These are phyloP conservation scores for Lasioglossum baleicum DNA, from an alignment of 1,140 invertebrate genomes.

Conservation along the genomic window DNA sequence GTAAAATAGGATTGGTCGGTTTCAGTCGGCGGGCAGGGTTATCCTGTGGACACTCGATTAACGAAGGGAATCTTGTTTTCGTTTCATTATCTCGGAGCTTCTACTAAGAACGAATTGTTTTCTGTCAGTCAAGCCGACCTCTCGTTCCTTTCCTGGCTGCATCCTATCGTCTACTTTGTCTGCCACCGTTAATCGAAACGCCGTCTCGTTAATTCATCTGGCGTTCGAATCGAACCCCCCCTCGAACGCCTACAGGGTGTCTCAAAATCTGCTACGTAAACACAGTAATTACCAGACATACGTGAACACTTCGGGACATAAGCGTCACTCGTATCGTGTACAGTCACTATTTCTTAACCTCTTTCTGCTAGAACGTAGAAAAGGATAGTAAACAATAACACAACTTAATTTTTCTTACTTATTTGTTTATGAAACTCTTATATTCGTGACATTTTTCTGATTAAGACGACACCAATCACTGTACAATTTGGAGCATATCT, in stretches of 20 bases:
- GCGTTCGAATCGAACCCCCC: not conserved
- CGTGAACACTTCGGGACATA: too few relatives aligned
- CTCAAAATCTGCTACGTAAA: too few relatives aligned
- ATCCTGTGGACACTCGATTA: conserved; percentile 49
- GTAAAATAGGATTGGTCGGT: conserved; percentile 19
- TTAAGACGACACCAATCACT: too few relatives aligned
- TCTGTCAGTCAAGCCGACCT: not conserved
- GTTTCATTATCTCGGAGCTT: conserved; percentile 37
- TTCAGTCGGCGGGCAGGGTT: conserved; percentile 18
- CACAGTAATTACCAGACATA: too few relatives aligned
- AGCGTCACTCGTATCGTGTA: too few relatives aligned
- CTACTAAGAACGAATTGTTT: conserved; percentile 20
- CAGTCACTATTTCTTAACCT: too few relatives aligned
- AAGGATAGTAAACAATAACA: too few relatives aligned
- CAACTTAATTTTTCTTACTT: too few relatives aligned
- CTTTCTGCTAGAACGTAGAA: too few relatives aligned
- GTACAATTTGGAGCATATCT: too few relatives aligned
- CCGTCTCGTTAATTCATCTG: conserved; percentile 6
- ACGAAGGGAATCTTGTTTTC: conserved; percentile 53
- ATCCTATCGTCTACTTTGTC: not conserved
- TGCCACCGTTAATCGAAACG: conserved; percentile 18
- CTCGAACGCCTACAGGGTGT: not conserved
- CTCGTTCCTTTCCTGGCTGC: not conserved
- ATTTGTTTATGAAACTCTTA: too few relatives aligned
- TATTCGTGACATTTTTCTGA: too few relatives aligned